Evolutionary conservation across 2,113 vertebrate genomes (phyloP), one percentile per base, ranked within the genome.

Genomic region (Epinephelus moara): DNA sequence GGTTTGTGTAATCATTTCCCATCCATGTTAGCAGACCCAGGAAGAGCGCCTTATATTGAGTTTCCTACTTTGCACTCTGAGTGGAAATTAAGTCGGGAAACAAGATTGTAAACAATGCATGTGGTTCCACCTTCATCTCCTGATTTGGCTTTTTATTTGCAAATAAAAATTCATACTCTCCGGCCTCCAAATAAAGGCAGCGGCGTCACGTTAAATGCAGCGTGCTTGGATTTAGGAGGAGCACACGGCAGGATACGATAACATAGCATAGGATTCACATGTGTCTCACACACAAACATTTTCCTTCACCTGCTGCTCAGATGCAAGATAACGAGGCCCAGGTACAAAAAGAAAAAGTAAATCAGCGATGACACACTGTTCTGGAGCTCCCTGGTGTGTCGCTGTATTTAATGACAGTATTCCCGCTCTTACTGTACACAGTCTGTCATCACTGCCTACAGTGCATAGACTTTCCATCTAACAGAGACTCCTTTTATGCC

Each of bases 351-450:
- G 78, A 75, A 56, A 85, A 78, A 81, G 74, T 77, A 84, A 91
- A 90, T 93, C 89, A 88, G 81, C 33, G 33, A 69, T 91, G 88
- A 91, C 90, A 90, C 88, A 82, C 60, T 89, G 88, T 91, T 86
- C 66, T 68, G 68, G 63, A 81, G 80, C 77, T 90, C 91, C 89
- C 88, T 56, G 60, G 84, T 88, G 85, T 80, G 85, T 80, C 40
- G 57, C 77, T 90, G 90, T 88, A 73, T 93, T 91, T 93, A 92
- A 92, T 92, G 92, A 93, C 89, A 88, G 86, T 88, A 88, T 89
- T 88, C 79, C 82, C 89, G 72, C 84, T 88, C 66, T 70, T 85
- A 89, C 86, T 86, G 90, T 88, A 91, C 84, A 87, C 85, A 87
- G 84, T 75, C 89, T 93, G 88, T 90, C 88, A 92, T 88, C 75